Base-by-base conservation (phyloP, 2,797 vertebrate genomes). In the Odontamblyopus rebecca region DNA sequence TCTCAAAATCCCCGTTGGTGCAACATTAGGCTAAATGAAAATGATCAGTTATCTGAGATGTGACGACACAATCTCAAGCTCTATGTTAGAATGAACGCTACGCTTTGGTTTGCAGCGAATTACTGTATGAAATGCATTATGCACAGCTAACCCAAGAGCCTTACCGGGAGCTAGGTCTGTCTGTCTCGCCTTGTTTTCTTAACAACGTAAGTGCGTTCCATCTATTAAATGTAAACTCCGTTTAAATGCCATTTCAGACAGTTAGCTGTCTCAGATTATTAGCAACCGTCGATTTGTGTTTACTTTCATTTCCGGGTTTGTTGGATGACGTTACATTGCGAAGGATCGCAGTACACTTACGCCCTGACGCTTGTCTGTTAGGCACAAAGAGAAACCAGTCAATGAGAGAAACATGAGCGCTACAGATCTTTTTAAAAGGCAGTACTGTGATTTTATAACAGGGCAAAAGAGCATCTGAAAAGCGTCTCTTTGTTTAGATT, bases 231-330 rank as follows among this genome's bases (percentile, higher is more conserved):
- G 27, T 63, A 69, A 67, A 44, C 59, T 64, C 6, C 50, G 27
- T 35, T 51, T 64, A 65, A 19, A 3, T 67, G 50, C 18, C 50
- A 30, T 53, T 32, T 67, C 29, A 18, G 4, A 8, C 12, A 53
- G 18, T 8, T 38, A 53, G 18, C 18, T 38, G 32, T 32, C 35
- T 15, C 48, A 67, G 30, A 26, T 6, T 15, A 9, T 30, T 30
- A 51, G 64, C 64, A 66, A 18, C 64, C 56, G 27, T 75, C 18
- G 23, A 35, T 53, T 74, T 73, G 0, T 67, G 89, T 92, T 92
- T 92, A 91, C 89, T 76, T 91, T 89, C 82, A 77, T 70, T 91
- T 93, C 92, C 92, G 68, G 77, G 50, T 82, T 80, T 44, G 76
- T 59, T 27, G 26, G 27, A 13, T 0, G 0, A 0, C 27, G 65